Conservation (phyloP, 53 echinoderm and acorn worm genomes). For the Glandiceps talaboti region DNA sequence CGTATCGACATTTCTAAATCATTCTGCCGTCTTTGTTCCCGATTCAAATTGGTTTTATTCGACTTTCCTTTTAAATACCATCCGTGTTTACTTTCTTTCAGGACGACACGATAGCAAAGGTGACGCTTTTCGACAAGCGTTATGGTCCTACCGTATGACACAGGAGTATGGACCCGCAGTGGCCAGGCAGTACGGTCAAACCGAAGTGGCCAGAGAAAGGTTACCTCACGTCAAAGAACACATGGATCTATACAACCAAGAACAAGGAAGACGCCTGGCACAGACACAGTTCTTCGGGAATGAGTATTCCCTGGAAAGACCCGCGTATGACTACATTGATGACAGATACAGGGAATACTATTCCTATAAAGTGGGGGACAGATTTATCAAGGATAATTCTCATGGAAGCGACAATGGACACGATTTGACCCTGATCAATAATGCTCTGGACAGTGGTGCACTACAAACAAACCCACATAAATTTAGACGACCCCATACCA, state of each 20-base stretch:
- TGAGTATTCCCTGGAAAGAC: not conserved
- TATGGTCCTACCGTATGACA: not conserved
- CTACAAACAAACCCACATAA: not conserved
- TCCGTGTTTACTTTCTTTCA: not conserved
- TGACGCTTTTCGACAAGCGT: not conserved
- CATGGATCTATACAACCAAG: not conserved
- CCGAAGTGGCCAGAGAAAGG: not conserved
- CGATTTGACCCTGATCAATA: not conserved
- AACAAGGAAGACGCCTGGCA: not conserved
- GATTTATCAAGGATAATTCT: not conserved
- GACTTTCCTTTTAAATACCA: too few species aligned
- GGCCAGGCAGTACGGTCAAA: not conserved
- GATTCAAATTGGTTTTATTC: too few species aligned
- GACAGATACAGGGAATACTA: not conserved
- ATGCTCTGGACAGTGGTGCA: not conserved
- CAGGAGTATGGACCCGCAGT: not conserved
- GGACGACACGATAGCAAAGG: not conserved
- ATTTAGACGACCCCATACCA: not conserved
- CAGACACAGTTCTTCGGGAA: not conserved
- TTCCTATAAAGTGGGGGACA: not conserved
- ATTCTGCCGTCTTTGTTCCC: too few species aligned
- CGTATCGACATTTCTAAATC: too few species aligned
- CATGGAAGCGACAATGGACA: not conserved
- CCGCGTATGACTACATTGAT: not conserved
- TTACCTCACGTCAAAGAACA: not conserved